Evolutionary conservation across 2,113 vertebrate species (phyloP), one percentile per base, ranked within the genome.

Genomic region (Henicopernis longicauda): DNA sequence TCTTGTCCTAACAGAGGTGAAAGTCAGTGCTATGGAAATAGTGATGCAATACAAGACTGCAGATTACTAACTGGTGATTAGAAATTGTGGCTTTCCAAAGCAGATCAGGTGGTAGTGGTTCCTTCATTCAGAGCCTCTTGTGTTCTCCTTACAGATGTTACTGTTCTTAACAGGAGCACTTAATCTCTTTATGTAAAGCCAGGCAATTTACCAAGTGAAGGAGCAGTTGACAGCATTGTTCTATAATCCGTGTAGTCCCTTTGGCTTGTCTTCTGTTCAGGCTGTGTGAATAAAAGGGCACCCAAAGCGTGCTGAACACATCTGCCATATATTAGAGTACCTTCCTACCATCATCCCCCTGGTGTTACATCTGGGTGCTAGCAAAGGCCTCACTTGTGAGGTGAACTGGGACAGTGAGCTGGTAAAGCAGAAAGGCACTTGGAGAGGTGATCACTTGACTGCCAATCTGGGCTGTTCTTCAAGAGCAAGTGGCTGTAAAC

Each of bases 331-430:
- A 4, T 9, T 63, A 27, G 15, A 21, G 45, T n/a, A 22, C 32
- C 45, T 42, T 84, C 27, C 40, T 74, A 77, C 20, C 13, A 1
- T 7, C 0, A 0, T 73, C n/a, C 13, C 26, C 0, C 0, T 19
- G 42, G 27, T 17, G 52, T 59, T 66, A 50, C 16, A 16, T 2
- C 54, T 50, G 38, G 38, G 82, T 49, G 59, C 73, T 61, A 16
- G 69, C 59, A 61, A 81, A 25, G n/a, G 9, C 62, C 36, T 77
- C 18, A 1, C 1, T 1, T 34, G 40, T 40, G 40, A 40, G 40
- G 40, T 40, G 40, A 40, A 10, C 40, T 12, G 62, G 49, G 22
- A 4, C 44, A 40, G 40, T 8, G 50, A 70, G 40, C 49, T 87
- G 63, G 6, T 13, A 1, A 10, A 66, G 71, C 49, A 45, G 42